A percentile compares a stretch with the other conserved stretches of the same genome.
These are phyloP conservation scores for Pristiophorus japonicus DNA, from an alignment of 2,113 vertebrate genomes.

Conservation along the genomic window DNA sequence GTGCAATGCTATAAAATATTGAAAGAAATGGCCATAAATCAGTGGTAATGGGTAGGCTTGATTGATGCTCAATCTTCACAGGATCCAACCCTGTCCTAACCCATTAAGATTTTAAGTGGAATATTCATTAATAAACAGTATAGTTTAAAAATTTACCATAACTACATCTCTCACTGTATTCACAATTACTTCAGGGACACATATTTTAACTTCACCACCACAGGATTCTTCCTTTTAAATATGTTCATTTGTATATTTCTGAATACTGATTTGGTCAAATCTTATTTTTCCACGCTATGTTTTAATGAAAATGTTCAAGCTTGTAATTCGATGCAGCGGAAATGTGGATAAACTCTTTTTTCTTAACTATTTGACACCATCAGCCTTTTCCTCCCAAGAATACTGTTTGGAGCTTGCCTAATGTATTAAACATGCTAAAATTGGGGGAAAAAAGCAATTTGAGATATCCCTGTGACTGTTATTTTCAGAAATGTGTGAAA, in stretches of 20 bases:
- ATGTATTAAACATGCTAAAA: background rate
- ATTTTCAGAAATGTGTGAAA: background rate
- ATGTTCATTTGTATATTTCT: background rate
- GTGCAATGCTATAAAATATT: slow-evolving; percentile 7
- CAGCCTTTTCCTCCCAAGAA: background rate
- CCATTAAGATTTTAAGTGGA: background rate
- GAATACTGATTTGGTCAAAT: background rate
- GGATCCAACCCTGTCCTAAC: background rate
- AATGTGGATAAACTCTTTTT: background rate
- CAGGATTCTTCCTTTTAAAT: background rate
- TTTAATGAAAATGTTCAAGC: background rate
- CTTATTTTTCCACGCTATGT: background rate
- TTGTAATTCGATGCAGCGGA: background rate
- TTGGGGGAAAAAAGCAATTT: background rate
- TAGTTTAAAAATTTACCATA: slow-evolving; percentile 19
- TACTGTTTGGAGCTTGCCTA: background rate
- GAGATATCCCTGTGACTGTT: background rate
- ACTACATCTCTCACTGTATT: background rate
- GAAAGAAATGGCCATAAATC: slow-evolving; percentile 5
- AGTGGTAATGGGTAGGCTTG: background rate
- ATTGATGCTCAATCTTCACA: background rate
- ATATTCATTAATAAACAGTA: slow-evolving; percentile 4
- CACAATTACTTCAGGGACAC: background rate
- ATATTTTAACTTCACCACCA: background rate
- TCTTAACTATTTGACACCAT: background rate